Evolutionary conservation across 2,888 invertebrate genomes (phyloP), one percentile per base, ranked within the genome.

Genomic region (Scotopteryx bipunctaria): DNA sequence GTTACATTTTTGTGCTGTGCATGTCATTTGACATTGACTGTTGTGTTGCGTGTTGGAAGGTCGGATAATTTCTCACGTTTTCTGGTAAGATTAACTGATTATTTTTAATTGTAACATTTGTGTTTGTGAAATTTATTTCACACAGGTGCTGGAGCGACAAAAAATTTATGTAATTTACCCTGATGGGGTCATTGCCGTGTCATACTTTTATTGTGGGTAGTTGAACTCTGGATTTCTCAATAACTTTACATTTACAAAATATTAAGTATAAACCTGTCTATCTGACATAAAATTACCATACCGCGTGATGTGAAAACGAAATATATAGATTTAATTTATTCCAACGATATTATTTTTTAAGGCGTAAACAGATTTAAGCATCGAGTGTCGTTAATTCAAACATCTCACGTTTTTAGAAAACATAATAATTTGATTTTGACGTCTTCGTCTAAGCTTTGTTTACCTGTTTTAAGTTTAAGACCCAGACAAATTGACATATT

Each of bases 61-160:
- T 83, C 73, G 87, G 87, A 88, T 88, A 74, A 71, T 73, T 79
- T 85, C 81, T 78, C 82, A 82, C 78, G 72, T 73, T 69, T 75
- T 73, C 70, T 68, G 79, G 84, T 85, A 78, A 81, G 83, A 73
- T 76, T 74, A 69, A 61, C 59, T 64, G 68, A 73, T 74, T 66
- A 73, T 66, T 70, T 46, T 71, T 73, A 73, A 75, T 74, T 73
- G 64, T 74, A 67, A 63, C 71, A 60, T 65, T 56, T 63, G 57
- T 64, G 65, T 66, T 62, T 53, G 55, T 58, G 57, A 63, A 57
- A 61, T 63, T 60, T 25, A 33, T 32, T 64, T 66, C 64, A 27
- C 66, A 63, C 57, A 56, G 36, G 46, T 56, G 48, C 54, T 46
- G 44, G 35, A 43, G 41, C 41, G 50, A 43, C 55, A 56, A 56